A percentile compares a stretch with the other conserved stretches of the same genome.
These are phyloP conservation scores for Morone saxatilis DNA, from an alignment of 2,113 vertebrate species.

Conservation along the genomic window DNA sequence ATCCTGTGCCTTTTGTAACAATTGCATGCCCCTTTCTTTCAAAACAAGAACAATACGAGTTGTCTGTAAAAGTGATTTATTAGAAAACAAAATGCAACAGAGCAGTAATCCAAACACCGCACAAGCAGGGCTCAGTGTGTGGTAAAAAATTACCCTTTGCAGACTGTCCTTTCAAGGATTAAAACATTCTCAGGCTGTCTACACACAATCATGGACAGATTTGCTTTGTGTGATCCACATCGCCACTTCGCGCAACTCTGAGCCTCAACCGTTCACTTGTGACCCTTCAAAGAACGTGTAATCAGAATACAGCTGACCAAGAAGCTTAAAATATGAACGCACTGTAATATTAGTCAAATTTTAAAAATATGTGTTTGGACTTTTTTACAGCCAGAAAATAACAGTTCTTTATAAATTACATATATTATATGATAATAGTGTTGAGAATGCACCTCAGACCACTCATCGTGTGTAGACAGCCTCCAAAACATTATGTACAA, in stretches of 20 bases:
- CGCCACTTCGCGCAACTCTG: background rate
- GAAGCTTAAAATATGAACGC: background rate
- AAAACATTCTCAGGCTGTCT: constrained; percentile 91
- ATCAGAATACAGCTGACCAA: constrained; percentile 8
- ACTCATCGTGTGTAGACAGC: constrained; percentile 52
- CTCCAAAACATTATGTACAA: constrained; percentile 89
- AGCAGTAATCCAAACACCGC: constrained; percentile 82
- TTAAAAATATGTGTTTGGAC: constrained; percentile 17
- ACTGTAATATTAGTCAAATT: constrained; percentile 1
- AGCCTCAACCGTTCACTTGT: background rate
- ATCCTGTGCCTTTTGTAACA: background rate
- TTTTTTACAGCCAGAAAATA: constrained; percentile 24
- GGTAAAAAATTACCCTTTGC: constrained; percentile 90
- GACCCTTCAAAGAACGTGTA: constrained; percentile 1
- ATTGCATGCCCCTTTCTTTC: background rate
- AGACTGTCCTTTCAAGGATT: constrained; percentile 88
- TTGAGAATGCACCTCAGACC: constrained; percentile 25
- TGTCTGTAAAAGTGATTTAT: constrained; percentile 83
- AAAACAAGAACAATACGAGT: background rate
- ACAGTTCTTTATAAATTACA: constrained; percentile 25
- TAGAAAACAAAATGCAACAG: constrained; percentile 87
- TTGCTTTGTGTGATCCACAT: background rate
- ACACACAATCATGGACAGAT: constrained; percentile 48
- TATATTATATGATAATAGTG: background rate
- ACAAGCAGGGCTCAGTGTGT: constrained; percentile 90